Conservation (phyloP, 2,797 vertebrate genomes). For the Danio aesculapii region DNA sequence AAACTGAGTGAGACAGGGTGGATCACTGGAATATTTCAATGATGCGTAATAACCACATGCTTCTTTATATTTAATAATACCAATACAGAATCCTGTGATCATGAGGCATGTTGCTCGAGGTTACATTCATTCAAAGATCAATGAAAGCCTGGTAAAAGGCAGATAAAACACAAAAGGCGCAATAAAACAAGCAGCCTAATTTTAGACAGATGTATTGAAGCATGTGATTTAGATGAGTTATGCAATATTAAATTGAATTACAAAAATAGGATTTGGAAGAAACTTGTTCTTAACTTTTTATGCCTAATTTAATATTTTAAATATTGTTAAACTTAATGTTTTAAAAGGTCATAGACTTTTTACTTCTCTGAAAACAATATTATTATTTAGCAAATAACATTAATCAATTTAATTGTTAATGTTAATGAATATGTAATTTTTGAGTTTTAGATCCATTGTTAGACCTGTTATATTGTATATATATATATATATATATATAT, state of each 20-base stretch:
- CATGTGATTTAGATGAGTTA: constrained; percentile 14
- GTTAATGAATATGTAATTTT: too few species aligned
- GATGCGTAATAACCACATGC: constrained; percentile 23
- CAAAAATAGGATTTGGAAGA: constrained; percentile 24
- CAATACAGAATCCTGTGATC: constrained; percentile 19
- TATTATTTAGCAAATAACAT: too few species aligned
- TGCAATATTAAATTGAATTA: constrained; percentile 17
- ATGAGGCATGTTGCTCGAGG: neutral
- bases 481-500: too few species aligned
- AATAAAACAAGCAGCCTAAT: constrained; percentile 23
- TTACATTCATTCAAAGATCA: constrained; percentile 2
- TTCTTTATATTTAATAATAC: constrained; percentile 23
- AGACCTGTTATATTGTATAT: too few species aligned
- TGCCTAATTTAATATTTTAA: too few species aligned
- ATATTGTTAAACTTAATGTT: neutral
- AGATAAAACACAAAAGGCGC: neutral
- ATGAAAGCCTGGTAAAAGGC: neutral
- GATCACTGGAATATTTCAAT: constrained; percentile 35
- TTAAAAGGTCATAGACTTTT: neutral
- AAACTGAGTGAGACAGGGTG: constrained; percentile 24
- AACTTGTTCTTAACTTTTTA: constrained; percentile 5
- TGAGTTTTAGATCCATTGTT: too few species aligned
- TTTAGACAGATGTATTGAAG: constrained; percentile 29
- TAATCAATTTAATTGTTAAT: too few species aligned
- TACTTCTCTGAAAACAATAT: too few species aligned